Evolutionary conservation across 92 coral and sea anemone genomes (phyloP).

Genomic region (Micromussa lordhowensis): DNA sequence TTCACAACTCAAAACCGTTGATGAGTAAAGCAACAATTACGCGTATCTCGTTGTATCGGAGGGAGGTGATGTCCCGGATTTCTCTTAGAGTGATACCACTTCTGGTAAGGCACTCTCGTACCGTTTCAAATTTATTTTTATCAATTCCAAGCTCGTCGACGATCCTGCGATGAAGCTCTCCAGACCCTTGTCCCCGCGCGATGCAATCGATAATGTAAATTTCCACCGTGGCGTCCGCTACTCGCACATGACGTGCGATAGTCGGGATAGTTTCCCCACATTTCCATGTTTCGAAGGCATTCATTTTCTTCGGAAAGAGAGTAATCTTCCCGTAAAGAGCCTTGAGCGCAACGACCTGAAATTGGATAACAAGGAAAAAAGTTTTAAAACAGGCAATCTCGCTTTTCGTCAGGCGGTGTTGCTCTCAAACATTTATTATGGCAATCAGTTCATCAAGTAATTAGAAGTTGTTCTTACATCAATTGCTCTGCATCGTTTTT

Average conservation of each 20-base stretch:
- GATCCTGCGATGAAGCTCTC: too few species aligned
- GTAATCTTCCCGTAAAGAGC: too few species aligned
- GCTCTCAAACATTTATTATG: neutral
- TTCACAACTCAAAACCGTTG: conserved; percentile 14
- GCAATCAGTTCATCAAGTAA: neutral
- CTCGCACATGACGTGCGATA: too few species aligned
- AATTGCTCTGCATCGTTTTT: neutral
- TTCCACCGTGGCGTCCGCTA: too few species aligned
- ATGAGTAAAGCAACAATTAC: conserved; percentile 40
- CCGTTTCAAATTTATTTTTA: conserved; percentile 4
- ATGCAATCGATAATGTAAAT: too few species aligned
- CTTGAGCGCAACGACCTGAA: neutral
- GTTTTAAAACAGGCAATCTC: neutral
- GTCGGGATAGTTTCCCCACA: too few species aligned
- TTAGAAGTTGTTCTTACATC: neutral
- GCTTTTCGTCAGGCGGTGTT: neutral
- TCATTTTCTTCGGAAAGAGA: too few species aligned
- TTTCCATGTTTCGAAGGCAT: too few species aligned
- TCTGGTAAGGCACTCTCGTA: neutral
- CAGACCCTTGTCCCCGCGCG: too few species aligned
- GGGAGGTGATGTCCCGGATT: conserved; percentile 19
- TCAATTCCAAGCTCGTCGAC: neutral
- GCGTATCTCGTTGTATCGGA: conserved; percentile 42
- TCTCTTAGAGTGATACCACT: conserved; percentile 17
- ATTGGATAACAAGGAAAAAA: neutral